Conservation (phyloP, 2,888 invertebrate species). For the Diarsia mendica region DNA sequence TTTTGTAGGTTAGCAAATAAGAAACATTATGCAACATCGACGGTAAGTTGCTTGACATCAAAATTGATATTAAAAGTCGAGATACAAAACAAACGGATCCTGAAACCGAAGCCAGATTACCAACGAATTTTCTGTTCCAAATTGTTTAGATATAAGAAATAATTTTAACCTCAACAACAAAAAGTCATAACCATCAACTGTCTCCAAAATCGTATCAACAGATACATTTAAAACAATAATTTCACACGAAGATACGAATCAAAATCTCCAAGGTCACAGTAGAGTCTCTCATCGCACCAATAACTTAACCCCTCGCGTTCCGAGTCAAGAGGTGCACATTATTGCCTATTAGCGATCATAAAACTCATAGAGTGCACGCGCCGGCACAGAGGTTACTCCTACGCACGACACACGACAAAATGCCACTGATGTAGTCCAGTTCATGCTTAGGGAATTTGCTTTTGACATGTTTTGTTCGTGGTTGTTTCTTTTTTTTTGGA, state of each 20-base stretch:
- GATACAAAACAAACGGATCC: background rate
- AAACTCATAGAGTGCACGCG: slow-evolving; percentile 75
- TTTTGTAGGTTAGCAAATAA: background rate
- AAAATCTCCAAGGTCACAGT: slow-evolving; percentile 58
- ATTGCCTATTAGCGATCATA: slow-evolving; percentile 80
- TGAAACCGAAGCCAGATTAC: background rate
- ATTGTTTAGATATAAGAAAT: background rate
- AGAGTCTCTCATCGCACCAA: slow-evolving; percentile 67
- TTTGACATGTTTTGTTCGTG: slow-evolving; percentile 15
- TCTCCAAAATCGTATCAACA: slow-evolving; percentile 14
- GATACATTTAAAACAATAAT: slow-evolving; percentile 27
- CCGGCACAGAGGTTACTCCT: slow-evolving; percentile 70
- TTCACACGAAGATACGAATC: slow-evolving; percentile 42
- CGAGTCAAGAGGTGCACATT: slow-evolving; percentile 79
- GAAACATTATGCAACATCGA: background rate
- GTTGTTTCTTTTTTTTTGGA: background rate
- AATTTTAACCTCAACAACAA: background rate
- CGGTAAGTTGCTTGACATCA: background rate
- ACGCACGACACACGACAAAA: slow-evolving; percentile 68
- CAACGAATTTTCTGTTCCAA: background rate
- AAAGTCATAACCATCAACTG: slow-evolving; percentile 10
- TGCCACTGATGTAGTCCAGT: slow-evolving; percentile 55
- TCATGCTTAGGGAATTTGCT: slow-evolving; percentile 41
- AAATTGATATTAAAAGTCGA: background rate
- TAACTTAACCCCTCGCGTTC: slow-evolving; percentile 77